Evolutionary conservation across 2,797 vertebrate species (phyloP).

Genomic region (Notolepis coatsorum): DNA sequence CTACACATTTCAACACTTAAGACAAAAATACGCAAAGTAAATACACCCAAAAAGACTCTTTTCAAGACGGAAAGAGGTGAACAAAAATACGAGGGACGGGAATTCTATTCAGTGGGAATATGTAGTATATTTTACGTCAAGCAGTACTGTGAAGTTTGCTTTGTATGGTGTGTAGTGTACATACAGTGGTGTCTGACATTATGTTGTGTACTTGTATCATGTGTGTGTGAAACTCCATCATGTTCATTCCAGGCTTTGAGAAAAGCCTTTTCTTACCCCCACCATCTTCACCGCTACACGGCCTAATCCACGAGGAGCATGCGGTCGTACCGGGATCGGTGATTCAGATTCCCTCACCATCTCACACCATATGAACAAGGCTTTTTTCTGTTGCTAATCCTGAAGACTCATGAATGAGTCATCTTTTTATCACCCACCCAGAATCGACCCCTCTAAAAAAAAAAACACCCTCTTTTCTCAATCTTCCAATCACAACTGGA

Average conservation of each 20-base stretch:
- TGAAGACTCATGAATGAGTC: conserved; percentile 2
- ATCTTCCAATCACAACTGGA: conserved; percentile 36
- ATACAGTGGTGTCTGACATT: conserved; percentile 45
- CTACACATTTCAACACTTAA: conserved; percentile 51
- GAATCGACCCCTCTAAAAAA: conserved; percentile 6
- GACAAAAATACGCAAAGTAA: no score
- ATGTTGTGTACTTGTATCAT: conserved; percentile 44
- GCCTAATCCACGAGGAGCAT: conserved; percentile 17
- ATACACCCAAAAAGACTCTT: conserved; percentile 10
- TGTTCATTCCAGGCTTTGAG: conserved; percentile 42
- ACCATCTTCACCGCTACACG: conserved; percentile 3
- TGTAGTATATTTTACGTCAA: conserved; percentile 55
- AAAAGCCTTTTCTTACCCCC: conserved; percentile 5
- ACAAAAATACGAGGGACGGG: background rate
- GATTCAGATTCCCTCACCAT: conserved; percentile 23
- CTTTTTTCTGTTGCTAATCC: conserved; percentile 24
- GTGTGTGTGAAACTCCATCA: conserved; percentile 53
- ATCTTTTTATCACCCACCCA: conserved; percentile 16
- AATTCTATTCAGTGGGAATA: conserved; percentile 21
- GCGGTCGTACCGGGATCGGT: conserved; percentile 4
- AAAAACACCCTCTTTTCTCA: conserved; percentile 4
- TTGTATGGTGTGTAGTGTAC: conserved; percentile 53
- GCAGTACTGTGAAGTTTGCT: conserved; percentile 67
- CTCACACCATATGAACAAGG: conserved; percentile 1
- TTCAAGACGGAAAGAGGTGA: conserved; percentile 3